These are phyloP conservation scores for Andrena cerasifolii DNA, from an alignment of 1,140 invertebrate species.

Conservation along the genomic window DNA sequence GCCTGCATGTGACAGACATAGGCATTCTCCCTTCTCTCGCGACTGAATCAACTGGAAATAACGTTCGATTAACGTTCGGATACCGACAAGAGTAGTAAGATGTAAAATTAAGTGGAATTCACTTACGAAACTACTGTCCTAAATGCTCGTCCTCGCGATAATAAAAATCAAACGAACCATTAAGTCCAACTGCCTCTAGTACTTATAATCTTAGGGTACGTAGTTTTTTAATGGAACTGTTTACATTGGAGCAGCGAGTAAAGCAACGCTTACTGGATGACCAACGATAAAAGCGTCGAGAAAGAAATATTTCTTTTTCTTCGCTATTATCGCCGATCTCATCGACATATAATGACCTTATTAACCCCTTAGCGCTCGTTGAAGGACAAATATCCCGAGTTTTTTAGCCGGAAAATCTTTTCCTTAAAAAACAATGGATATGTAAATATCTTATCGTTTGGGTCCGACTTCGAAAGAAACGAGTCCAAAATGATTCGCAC, in stretches of 20 bases:
- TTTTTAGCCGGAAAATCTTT: neutral
- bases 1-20: neutral
- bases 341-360: too few species aligned
- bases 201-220: neutral
- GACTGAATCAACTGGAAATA: neutral
- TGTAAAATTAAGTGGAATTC: constrained; percentile 3
- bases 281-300: too few species aligned
- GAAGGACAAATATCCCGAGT: too few species aligned
- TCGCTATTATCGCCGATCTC: too few species aligned
- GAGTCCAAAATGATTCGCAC: neutral
- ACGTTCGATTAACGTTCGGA: neutral
- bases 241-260: too few species aligned
- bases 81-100: neutral
- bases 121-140: neutral
- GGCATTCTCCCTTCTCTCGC: neutral
- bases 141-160: neutral
- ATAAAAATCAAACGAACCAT: constrained; percentile 2
- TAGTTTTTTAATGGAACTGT: neutral
- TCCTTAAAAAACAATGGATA: neutral
- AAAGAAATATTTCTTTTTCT: too few species aligned
- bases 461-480: neutral
- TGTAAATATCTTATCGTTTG: neutral
- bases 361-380: too few species aligned
- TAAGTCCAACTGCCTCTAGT: neutral
- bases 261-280: too few species aligned